These are phyloP conservation scores for Nixonia krombeini DNA, from an alignment of 1,140 invertebrate genomes.

Conservation along the genomic window DNA sequence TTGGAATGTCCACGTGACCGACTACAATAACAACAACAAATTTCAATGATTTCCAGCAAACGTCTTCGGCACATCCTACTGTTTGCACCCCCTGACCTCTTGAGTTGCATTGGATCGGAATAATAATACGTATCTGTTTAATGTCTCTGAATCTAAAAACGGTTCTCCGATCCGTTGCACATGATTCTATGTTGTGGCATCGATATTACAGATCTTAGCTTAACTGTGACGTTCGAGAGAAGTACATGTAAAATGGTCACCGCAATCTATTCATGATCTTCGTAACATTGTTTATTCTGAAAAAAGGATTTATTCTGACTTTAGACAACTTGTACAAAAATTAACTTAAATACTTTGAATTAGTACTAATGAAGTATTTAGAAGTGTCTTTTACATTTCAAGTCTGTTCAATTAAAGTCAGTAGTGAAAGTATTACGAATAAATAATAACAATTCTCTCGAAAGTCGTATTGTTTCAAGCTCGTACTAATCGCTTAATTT, in stretches of 20 bases:
- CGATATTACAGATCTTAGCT: constrained; percentile 7
- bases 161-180: neutral
- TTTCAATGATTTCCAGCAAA: constrained; percentile 52
- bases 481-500: constrained; percentile 57
- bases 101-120: neutral
- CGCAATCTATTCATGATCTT: no score
- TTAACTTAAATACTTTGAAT: no score
- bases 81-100: constrained; percentile 46
- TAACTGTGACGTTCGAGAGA: neutral
- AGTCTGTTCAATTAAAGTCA: no score
- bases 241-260: no score
- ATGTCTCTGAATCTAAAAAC: neutral
- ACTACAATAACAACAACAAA: constrained; percentile 20
- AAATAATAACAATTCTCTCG: neutral
- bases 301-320: no score
- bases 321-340: no score
- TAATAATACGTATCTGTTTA: neutral
- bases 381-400: no score
- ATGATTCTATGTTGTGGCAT: constrained; percentile 12
- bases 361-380: no score
- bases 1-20: constrained; percentile 55
- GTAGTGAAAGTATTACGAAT: neutral
- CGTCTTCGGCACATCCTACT: constrained; percentile 53
- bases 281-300: no score
- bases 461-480: neutral